Evolutionary conservation across 2,888 invertebrate species (phyloP), one percentile per base, ranked within the genome.

Genomic region (Limenitis camilla): DNA sequence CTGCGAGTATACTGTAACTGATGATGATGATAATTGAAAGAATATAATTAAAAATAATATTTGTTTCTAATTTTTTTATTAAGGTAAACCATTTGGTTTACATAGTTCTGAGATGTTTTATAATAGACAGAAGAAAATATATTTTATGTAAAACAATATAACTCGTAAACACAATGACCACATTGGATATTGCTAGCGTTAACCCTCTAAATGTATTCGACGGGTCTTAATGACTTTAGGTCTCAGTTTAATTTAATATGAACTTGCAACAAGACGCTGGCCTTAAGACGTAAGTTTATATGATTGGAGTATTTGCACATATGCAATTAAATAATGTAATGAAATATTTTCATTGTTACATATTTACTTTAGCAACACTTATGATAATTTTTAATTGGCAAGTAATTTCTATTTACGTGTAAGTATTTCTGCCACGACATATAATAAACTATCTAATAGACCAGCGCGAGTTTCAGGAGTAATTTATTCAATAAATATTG

Each of bases 231-330:
- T 83, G 85, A 81, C 75, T 76, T 72, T 53, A 68, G 74, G 73
- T 72, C 73, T 76, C 66, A 76, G 78, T 84, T 84, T 82, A 84
- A 85, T 83, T 84, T 83, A 81, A 84, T 82, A 81, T 81, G 74
- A 81, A 81, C 78, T 72, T 72, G 76, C 59, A 63, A 64, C 76
- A 80, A 81, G 81, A 80, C 75, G 74, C 64, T 62, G 69, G 75
- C 77, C 82, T 81, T 52, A 78, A 76, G 72, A 71, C 70, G 76
- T 67, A 74, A 78, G 73, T 76, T 77, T 70, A 71, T 73, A 71
- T 60, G 60, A 44, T 66, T 65, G 68, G 64, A 49, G 36, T n/a
- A 28, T 9, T 9, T 5, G 0, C 40, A 63, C 49, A 71, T 63
- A 1, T 36, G 30, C 29, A 19, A 5, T 8, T 5, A 35, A 1